A percentile compares a stretch with the other conserved stretches of the same genome.
Evolutionary conservation across 2,888 invertebrate species (phyloP).

Genomic region (Drosophila mercatorum): DNA sequence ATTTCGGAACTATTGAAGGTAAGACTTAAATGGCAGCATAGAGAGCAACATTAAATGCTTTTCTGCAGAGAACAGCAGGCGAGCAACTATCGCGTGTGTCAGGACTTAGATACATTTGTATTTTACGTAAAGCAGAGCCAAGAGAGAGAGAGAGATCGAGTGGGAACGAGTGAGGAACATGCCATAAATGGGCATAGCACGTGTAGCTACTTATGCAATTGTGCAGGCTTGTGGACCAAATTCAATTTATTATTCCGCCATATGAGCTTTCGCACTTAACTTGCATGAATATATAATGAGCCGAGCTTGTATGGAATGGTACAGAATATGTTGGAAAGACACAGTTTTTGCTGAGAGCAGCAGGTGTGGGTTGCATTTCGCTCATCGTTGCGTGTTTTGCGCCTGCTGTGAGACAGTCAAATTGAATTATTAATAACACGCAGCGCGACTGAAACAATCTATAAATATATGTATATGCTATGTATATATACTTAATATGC

Average conservation of each 20-base stretch:
- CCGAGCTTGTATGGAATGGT: background rate
- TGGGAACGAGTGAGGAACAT: background rate
- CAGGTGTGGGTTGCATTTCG: slow-evolving; percentile 18
- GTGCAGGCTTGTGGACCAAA: slow-evolving; percentile 55
- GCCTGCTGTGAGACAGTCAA: slow-evolving; percentile 58
- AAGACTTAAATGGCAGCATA: background rate
- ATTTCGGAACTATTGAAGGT: background rate
- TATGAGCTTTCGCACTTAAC: slow-evolving; percentile 78
- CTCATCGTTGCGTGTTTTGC: slow-evolving; percentile 52
- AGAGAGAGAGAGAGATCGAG: background rate
- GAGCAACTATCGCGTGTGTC: slow-evolving; percentile 19
- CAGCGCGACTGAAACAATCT: slow-evolving; percentile 51
- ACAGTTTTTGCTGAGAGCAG: background rate
- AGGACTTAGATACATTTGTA: slow-evolving; percentile 49
- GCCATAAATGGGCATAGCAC: slow-evolving; percentile 26
- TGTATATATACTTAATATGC: slow-evolving; percentile 1
- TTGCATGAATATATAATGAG: slow-evolving; percentile 76
- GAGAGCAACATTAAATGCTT: background rate
- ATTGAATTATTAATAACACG: slow-evolving; percentile 76
- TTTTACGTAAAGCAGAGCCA: slow-evolving; percentile 13
- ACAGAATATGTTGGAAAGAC: slow-evolving; percentile 8
- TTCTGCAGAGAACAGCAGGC: background rate
- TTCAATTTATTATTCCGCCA: slow-evolving; percentile 75
- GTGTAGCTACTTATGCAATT: slow-evolving; percentile 64
- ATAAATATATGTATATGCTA: slow-evolving; percentile 25